Conservation (phyloP, 1,140 invertebrate species). For the Eulimnadia texana region DNA sequence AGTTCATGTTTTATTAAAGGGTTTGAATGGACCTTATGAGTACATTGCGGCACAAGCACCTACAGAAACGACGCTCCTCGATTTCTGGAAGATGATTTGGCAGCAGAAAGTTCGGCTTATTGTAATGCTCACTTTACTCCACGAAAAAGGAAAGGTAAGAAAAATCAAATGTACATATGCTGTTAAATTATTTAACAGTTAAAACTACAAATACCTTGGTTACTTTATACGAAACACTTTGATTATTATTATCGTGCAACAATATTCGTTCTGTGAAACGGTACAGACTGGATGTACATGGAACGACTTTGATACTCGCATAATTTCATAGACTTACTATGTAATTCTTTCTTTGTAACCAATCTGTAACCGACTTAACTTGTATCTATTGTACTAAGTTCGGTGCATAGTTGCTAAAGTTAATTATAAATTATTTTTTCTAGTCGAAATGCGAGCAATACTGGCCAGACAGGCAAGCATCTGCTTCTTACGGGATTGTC, state of each 20-base stretch:
- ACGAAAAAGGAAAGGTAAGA: conserved; percentile 26
- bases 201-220: too few species aligned
- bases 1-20: too few species aligned
- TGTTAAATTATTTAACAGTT: neutral
- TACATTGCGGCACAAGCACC: conserved; percentile 35
- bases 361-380: neutral
- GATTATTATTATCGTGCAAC: too few species aligned
- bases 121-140: conserved; percentile 33
- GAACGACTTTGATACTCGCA: too few species aligned
- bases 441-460: neutral
- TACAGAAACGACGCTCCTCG: conserved; percentile 29
- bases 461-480: neutral
- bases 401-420: neutral
- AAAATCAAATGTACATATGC: neutral
- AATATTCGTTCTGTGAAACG: too few species aligned
- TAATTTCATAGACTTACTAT: too few species aligned
- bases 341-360: too few species aligned
- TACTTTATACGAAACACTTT: too few species aligned
- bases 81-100: conserved; percentile 39
- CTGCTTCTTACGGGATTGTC: neutral
- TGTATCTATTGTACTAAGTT: neutral
- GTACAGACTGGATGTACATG: too few species aligned
- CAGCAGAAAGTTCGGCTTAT: conserved; percentile 32
- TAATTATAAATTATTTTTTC: neutral
- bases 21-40: conserved; percentile 20